A percentile compares a stretch with the other conserved stretches of the same genome.
phyloP scores from a whole-genome alignment of 2,113 vertebrate species.

The Melanerpes formicivorus region DNA sequence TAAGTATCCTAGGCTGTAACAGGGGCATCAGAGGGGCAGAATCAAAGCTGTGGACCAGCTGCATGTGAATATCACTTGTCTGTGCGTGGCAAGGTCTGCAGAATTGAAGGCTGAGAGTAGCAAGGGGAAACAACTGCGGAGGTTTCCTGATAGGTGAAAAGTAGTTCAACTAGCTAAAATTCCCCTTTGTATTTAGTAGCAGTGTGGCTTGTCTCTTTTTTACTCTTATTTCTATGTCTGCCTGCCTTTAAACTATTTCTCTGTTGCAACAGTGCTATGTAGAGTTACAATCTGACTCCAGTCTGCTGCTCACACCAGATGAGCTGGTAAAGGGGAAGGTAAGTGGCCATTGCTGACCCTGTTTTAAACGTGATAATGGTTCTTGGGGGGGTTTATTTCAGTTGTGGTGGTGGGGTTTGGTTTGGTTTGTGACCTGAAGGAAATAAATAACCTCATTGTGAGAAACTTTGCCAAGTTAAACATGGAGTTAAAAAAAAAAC shows the following conservation, averaged over 20 bases:
- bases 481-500: background rate
- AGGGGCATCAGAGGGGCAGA: background rate
- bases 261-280: slow-evolving; percentile 41
- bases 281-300: background rate
- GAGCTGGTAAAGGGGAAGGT: slow-evolving; percentile 23
- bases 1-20: background rate
- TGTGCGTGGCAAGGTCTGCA: background rate
- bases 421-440: background rate
- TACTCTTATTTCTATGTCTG: background rate
- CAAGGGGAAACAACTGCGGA: background rate
- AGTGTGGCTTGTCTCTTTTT: background rate
- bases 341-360: background rate
- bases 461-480: background rate
- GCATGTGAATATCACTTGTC: background rate
- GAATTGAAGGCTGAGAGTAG: background rate
- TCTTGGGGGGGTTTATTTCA: background rate
- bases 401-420: background rate
- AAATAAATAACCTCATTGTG: background rate
- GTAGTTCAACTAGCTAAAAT: background rate
- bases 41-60: background rate
- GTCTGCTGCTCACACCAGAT: background rate
- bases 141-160: background rate
- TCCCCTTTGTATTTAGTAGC: background rate
- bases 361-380: background rate
- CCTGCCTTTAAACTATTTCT: background rate